Conservation (phyloP, 35 echinoderm and acorn worm species). For the Lytechinus pictus region DNA sequence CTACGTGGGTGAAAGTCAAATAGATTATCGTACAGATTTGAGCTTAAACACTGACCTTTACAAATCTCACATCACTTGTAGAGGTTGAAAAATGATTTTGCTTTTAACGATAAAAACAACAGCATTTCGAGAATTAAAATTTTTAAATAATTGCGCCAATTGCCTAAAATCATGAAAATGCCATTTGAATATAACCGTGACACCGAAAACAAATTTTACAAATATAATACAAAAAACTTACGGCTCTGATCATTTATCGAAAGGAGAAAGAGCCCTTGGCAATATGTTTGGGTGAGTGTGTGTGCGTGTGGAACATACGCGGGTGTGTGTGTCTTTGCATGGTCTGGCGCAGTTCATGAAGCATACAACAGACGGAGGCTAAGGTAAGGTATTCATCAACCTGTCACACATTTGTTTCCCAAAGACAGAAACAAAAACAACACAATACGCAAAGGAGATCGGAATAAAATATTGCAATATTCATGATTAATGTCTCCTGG, state of each 20-base stretch:
- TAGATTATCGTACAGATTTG: background rate
- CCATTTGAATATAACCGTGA: no score
- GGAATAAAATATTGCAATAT: background rate
- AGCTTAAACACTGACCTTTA: background rate
- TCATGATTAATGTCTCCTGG: slow-evolving; percentile 11
- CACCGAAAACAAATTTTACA: no score
- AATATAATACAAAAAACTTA: no score
- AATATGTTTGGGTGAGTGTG: no score
- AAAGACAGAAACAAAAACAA: background rate
- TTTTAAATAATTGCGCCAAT: no score
- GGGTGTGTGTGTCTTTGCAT: background rate
- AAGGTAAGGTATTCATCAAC: background rate
- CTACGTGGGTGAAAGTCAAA: background rate
- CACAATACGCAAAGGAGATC: slow-evolving; percentile 10
- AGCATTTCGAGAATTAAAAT: no score
- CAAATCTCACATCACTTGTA: background rate
- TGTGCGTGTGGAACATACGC: no score
- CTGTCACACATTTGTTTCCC: background rate
- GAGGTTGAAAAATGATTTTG: background rate
- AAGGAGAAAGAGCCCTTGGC: no score
- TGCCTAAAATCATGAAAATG: no score
- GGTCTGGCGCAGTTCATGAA: background rate
- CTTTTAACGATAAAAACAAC: no score
- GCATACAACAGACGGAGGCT: background rate
- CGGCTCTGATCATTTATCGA: no score